Evolutionary conservation across 2,888 invertebrate genomes (phyloP).

Genomic region (Agrypnus murinus): DNA sequence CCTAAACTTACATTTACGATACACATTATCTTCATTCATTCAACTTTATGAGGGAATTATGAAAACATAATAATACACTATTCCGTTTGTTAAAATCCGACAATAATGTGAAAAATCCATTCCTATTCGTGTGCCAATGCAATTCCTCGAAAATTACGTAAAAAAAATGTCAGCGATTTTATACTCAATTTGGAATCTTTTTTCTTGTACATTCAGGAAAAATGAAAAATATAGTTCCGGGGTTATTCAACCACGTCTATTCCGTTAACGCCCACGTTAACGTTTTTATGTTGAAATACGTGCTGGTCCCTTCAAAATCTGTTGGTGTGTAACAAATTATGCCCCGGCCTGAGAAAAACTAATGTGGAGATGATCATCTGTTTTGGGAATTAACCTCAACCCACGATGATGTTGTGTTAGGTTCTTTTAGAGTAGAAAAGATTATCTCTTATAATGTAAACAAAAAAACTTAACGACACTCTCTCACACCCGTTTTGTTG

Average conservation of each 20-base stretch:
- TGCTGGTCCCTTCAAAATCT: conserved; percentile 10
- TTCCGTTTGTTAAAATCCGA: too few relatives aligned
- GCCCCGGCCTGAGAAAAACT: conserved; percentile 8
- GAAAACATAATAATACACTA: too few relatives aligned
- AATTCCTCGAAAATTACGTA: too few relatives aligned
- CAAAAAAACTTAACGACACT: too few relatives aligned
- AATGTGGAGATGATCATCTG: conserved; percentile 14
- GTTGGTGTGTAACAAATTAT: conserved; percentile 14
- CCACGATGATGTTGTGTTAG: background rate
- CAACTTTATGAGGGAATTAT: too few relatives aligned
- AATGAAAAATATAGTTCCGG: conserved; percentile 1
- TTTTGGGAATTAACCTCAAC: conserved; percentile 11
- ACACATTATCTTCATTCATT: too few relatives aligned
- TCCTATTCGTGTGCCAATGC: too few relatives aligned
- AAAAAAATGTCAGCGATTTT: too few relatives aligned
- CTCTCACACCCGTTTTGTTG: too few relatives aligned
- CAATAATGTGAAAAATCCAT: too few relatives aligned
- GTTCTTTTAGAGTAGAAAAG: background rate
- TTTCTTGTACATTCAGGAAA: background rate
- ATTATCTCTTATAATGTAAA: background rate
- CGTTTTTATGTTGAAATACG: background rate
- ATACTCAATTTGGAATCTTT: too few relatives aligned
- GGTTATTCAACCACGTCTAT: conserved; percentile 6
- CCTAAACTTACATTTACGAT: too few relatives aligned
- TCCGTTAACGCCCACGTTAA: conserved; percentile 13